phyloP scores from a whole-genome alignment of 2,797 vertebrate genomes.

The Labroides dimidiatus region DNA sequence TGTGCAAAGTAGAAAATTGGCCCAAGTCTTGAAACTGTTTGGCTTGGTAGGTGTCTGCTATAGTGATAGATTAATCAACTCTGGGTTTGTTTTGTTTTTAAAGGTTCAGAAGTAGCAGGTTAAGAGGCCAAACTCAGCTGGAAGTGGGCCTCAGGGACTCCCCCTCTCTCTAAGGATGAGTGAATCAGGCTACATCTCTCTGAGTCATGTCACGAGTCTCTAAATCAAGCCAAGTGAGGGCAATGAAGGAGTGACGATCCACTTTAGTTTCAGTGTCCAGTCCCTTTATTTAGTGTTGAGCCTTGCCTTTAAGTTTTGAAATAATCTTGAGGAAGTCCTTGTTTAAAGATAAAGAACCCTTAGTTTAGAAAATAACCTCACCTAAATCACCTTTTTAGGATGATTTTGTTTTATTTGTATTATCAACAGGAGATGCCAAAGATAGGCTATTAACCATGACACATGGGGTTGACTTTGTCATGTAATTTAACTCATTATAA shows the following conservation, averaged over 20 bases:
- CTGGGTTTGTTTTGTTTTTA: constrained; percentile 64
- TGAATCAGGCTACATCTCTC: constrained; percentile 29
- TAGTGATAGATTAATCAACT: constrained; percentile 45
- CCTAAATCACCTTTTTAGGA: too few species aligned
- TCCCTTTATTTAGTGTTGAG: background rate
- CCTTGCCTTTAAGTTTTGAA: background rate
- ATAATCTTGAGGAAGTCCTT: background rate
- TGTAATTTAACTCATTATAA: too few species aligned
- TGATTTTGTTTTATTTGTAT: too few species aligned
- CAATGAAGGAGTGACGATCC: background rate
- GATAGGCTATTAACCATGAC: too few species aligned
- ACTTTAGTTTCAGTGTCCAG: constrained; percentile 14
- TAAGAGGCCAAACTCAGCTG: constrained; percentile 59
- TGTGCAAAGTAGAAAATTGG: constrained; percentile 3
- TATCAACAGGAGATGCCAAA: too few species aligned
- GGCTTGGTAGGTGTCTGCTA: constrained; percentile 15
- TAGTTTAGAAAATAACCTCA: background rate
- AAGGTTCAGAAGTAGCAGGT: constrained; percentile 53
- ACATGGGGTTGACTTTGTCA: too few species aligned
- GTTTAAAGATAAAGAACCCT: background rate
- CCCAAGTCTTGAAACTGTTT: constrained; percentile 10
- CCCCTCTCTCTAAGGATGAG: constrained; percentile 33
- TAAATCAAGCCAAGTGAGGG: constrained; percentile 24
- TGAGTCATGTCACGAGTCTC: constrained; percentile 15
- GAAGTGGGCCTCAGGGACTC: constrained; percentile 58